Evolutionary conservation across 2,888 invertebrate genomes (phyloP).

Genomic region (Phanerotoma sp.): DNA sequence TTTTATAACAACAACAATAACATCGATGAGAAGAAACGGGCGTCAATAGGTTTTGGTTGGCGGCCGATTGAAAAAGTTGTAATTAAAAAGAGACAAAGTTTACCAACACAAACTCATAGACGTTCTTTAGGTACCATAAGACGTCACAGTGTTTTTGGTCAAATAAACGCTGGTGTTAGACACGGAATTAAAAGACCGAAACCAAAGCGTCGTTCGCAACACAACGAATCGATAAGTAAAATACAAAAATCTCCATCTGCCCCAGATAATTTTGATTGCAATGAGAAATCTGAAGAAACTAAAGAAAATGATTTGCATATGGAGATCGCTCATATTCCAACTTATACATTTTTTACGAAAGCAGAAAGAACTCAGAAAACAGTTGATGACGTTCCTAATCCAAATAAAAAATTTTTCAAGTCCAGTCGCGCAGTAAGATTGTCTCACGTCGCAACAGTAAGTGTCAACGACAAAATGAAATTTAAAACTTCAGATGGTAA

Average conservation of each 20-base stretch:
- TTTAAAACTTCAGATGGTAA: slow-evolving; percentile 51
- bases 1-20: slow-evolving; percentile 43
- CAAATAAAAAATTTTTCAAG: slow-evolving; percentile 58
- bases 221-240: slow-evolving; percentile 19
- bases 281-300: neutral
- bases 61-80: neutral
- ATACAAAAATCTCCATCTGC: neutral
- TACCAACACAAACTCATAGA: slow-evolving; percentile 32
- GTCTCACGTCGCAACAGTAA: slow-evolving; percentile 46
- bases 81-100: slow-evolving; percentile 30
- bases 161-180: slow-evolving; percentile 68
- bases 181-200: slow-evolving; percentile 68
- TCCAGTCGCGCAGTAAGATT: slow-evolving; percentile 44
- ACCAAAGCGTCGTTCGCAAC: slow-evolving; percentile 23
- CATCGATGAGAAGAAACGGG: slow-evolving; percentile 9
- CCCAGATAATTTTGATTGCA: neutral
- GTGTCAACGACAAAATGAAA: slow-evolving; percentile 54
- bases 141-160: slow-evolving; percentile 59
- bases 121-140: slow-evolving; percentile 42
- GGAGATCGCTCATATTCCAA: neutral
- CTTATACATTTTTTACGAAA: neutral
- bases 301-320: neutral
- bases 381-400: slow-evolving; percentile 39
- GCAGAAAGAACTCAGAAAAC: slow-evolving; percentile 15
- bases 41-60: slow-evolving; percentile 26